Conservation (phyloP, 1,140 invertebrate genomes). For the Aricia agestis region DNA sequence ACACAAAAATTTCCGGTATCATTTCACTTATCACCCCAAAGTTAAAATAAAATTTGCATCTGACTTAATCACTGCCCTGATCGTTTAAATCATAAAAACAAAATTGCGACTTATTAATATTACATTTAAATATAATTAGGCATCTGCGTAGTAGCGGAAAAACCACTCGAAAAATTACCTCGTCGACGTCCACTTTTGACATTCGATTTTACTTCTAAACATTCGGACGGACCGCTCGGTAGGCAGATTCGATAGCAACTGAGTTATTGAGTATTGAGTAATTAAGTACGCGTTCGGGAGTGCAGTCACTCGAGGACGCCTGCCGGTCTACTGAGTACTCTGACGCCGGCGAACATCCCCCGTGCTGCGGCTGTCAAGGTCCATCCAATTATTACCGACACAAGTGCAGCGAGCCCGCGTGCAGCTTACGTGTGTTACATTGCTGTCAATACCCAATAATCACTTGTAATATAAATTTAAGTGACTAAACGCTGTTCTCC, state of each 20-base stretch:
- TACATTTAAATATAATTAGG: not conserved
- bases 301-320: slow-evolving; percentile 43
- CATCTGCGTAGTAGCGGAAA: not conserved
- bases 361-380: slow-evolving; percentile 61
- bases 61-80: not conserved
- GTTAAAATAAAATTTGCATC: not conserved
- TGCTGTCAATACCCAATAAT: no score
- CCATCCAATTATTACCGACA: slow-evolving; percentile 67
- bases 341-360: slow-evolving; percentile 36
- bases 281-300: slow-evolving; percentile 36
- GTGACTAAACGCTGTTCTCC: no score
- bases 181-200: slow-evolving; percentile 54
- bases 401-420: not conserved
- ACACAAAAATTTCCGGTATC: no score
- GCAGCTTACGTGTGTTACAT: not conserved
- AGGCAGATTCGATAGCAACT: not conserved
- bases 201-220: slow-evolving; percentile 67
- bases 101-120: not conserved
- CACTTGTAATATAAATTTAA: no score
- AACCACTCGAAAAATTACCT: slow-evolving; percentile 26
- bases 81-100: not conserved
- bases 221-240: slow-evolving; percentile 28
- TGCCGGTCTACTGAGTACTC: not conserved
- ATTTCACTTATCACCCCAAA: not conserved
- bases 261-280: not conserved